These are phyloP conservation scores for Anas platyrhynchos DNA, from an alignment of 2,113 vertebrate genomes.

Conservation along the genomic window DNA sequence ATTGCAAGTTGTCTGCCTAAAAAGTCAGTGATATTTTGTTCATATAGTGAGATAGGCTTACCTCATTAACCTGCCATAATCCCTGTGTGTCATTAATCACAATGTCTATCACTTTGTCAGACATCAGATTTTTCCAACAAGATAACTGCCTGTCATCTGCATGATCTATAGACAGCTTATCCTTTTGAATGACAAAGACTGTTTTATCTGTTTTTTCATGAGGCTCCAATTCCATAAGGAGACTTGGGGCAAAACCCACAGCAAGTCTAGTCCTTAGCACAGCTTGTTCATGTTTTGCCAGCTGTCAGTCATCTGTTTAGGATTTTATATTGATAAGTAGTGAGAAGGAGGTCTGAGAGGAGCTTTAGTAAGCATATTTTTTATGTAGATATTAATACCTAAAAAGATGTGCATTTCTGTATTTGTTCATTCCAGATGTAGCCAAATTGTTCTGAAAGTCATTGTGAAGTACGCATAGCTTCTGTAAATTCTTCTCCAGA, in stretches of 20 bases:
- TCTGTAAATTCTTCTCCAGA: not conserved
- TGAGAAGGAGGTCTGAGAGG: not conserved
- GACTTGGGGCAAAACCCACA: not conserved
- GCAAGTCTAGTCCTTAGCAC: not conserved
- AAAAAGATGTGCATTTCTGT: not conserved
- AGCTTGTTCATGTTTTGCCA: not conserved
- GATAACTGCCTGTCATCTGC: slow-evolving; percentile 1
- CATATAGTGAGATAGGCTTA: not conserved
- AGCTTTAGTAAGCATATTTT: not conserved
- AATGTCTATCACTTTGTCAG: slow-evolving; percentile 1
- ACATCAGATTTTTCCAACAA: not conserved
- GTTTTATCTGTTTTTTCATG: not conserved
- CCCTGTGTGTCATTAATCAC: not conserved
- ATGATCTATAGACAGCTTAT: not conserved
- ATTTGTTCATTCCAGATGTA: not conserved
- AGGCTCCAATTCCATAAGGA: not conserved
- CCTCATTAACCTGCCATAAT: slow-evolving; percentile 3
- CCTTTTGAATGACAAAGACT: slow-evolving; percentile 10
- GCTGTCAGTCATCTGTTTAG: not conserved
- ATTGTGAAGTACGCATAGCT: not conserved
- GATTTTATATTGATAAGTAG: not conserved
- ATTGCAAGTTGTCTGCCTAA: not conserved
- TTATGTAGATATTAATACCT: not conserved
- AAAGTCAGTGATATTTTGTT: not conserved
- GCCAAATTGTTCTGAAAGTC: not conserved